These are phyloP conservation scores for Nomada fucata DNA, from an alignment of 2,888 invertebrate species.

Conservation along the genomic window DNA sequence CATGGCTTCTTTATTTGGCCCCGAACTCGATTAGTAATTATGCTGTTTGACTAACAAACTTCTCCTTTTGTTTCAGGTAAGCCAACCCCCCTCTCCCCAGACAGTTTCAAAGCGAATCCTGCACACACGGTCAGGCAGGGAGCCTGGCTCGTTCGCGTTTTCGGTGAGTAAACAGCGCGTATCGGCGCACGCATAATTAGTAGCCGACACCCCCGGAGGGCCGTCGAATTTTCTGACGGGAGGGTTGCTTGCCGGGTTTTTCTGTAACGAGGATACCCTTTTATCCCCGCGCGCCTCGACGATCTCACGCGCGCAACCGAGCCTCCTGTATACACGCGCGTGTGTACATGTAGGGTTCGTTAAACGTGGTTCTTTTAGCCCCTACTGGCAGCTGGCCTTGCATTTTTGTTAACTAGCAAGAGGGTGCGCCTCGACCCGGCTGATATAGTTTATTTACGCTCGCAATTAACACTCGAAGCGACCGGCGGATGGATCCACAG, in stretches of 20 bases:
- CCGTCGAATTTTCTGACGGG: slow-evolving; percentile 64
- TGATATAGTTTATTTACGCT: slow-evolving; percentile 56
- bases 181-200: slow-evolving; percentile 80
- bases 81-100: slow-evolving; percentile 51
- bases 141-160: slow-evolving; percentile 71
- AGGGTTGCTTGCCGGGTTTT: slow-evolving; percentile 59
- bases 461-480: slow-evolving; percentile 52
- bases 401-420: slow-evolving; percentile 54
- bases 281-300: slow-evolving; percentile 52
- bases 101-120: slow-evolving; percentile 59
- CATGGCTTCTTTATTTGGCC: slow-evolving; percentile 46
- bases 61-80: slow-evolving; percentile 81
- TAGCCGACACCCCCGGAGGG: slow-evolving; percentile 73
- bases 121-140: slow-evolving; percentile 19
- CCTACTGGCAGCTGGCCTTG: slow-evolving; percentile 49
- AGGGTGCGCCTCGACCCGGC: slow-evolving; percentile 44
- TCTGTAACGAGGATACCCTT: slow-evolving; percentile 70
- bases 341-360: slow-evolving; percentile 55
- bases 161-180: slow-evolving; percentile 80
- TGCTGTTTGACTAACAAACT: slow-evolving; percentile 62
- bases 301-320: slow-evolving; percentile 63
- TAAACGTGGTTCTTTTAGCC: slow-evolving; percentile 56
- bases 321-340: neutral
- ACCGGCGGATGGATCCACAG: neutral
- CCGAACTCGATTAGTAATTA: slow-evolving; percentile 59